Percentiles rank a stretch among this genome's conserved stretches.
phyloP scores from a whole-genome alignment of 2,888 invertebrate genomes.

The Priocnemis perturbator region DNA sequence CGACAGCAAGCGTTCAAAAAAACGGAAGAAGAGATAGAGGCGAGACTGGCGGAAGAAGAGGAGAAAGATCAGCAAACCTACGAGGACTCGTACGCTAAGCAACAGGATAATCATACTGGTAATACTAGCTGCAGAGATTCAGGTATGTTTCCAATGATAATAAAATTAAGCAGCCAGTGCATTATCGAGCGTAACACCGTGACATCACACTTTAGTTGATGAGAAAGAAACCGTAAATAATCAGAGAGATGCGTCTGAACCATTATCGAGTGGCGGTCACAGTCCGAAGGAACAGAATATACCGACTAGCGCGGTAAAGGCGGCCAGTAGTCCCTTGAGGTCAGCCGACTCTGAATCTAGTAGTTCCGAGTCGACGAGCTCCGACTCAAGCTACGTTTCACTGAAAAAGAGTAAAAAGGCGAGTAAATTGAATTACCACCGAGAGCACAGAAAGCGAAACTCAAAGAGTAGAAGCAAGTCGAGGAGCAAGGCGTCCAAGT shows the following conservation, averaged over 20 bases:
- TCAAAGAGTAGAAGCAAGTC: slow-evolving; percentile 61
- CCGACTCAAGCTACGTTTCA: slow-evolving; percentile 57
- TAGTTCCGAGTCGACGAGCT: slow-evolving; percentile 54
- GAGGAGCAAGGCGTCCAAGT: slow-evolving; percentile 51
- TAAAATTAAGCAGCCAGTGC: slow-evolving; percentile 30
- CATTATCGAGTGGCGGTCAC: slow-evolving; percentile 67
- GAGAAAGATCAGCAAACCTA: slow-evolving; percentile 67
- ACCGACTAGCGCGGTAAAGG: slow-evolving; percentile 49
- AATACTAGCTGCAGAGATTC: slow-evolving; percentile 70
- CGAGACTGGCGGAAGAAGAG: slow-evolving; percentile 81
- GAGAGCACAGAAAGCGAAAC: slow-evolving; percentile 53
- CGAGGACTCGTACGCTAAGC: slow-evolving; percentile 53
- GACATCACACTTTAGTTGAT: slow-evolving; percentile 70
- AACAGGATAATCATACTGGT: slow-evolving; percentile 70
- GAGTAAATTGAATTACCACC: slow-evolving; percentile 44
- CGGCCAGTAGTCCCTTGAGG: slow-evolving; percentile 57
- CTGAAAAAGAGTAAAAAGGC: slow-evolving; percentile 48
- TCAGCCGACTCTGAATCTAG: slow-evolving; percentile 55
- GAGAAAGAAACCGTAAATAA: slow-evolving; percentile 72
- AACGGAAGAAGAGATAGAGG: slow-evolving; percentile 87
- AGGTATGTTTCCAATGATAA: slow-evolving; percentile 66
- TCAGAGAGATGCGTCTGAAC: slow-evolving; percentile 71
- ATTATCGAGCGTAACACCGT: slow-evolving; percentile 51
- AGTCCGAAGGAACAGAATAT: slow-evolving; percentile 62
- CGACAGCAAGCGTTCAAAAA: slow-evolving; percentile 83